These are phyloP conservation scores for Pelmatolapia mariae DNA, from an alignment of 2,113 vertebrate species.

Conservation along the genomic window DNA sequence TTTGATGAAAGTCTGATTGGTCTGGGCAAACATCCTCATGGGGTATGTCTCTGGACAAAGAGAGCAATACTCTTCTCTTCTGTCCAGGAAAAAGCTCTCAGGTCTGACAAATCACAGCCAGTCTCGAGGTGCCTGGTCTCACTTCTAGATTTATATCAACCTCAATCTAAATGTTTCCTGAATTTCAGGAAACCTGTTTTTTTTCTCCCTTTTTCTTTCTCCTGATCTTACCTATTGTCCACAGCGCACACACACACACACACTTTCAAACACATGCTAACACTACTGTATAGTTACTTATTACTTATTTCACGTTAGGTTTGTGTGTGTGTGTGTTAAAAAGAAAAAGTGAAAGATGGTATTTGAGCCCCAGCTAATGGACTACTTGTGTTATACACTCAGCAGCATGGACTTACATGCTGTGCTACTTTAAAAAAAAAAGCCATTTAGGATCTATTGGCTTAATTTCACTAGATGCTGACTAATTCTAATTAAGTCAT, in stretches of 20 bases:
- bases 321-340: not conserved
- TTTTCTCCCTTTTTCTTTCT: not conserved
- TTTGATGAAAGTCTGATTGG: slow-evolving; percentile 64
- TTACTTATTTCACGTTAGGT: not conserved
- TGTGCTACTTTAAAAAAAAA: slow-evolving; percentile 6
- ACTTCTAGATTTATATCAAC: not conserved
- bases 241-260: not conserved
- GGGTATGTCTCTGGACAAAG: slow-evolving; percentile 44
- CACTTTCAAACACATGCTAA: not conserved
- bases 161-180: slow-evolving; percentile 12
- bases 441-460: slow-evolving; percentile 33
- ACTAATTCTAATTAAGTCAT: slow-evolving; percentile 58
- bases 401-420: slow-evolving; percentile 4
- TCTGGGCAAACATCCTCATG: slow-evolving; percentile 56
- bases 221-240: not conserved
- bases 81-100: slow-evolving; percentile 36
- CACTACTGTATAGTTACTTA: not conserved
- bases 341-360: not conserved
- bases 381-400: slow-evolving; percentile 22
- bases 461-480: slow-evolving; percentile 55
- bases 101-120: slow-evolving; percentile 38
- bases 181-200: not conserved
- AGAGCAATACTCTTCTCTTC: slow-evolving; percentile 34
- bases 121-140: slow-evolving; percentile 15
- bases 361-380: not conserved